Evolutionary conservation across 2,113 vertebrate species (phyloP), one percentile per base, ranked within the genome.

Genomic region (Vireo altiloquus): DNA sequence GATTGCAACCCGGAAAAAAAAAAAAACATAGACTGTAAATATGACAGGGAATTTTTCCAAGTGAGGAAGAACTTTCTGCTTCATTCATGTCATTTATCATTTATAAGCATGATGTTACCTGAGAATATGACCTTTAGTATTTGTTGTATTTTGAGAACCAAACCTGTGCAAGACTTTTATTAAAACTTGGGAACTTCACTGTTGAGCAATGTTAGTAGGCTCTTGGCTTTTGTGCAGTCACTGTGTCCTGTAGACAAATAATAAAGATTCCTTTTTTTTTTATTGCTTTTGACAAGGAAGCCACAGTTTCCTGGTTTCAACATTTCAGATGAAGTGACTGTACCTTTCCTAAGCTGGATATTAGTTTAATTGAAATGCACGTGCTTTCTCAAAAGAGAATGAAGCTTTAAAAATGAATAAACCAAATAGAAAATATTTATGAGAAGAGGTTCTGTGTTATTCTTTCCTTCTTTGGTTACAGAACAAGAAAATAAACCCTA

Each of bases 21-120:
- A 11, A 20, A 11, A 82, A 42, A 64, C 18, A 59, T 25, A 88
- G 78, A 85, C 84, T 47, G 69, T 91, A 94, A 92, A 94, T 84
- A 54, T 56, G 35, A 50, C 16, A 47, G 42, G 54, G 52, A 86
- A 64, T 63, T 89, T 78, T 40, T 89, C 70, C 74, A 59, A 60
- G 35, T 81, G 71, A 91, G 68, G 65, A 96, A 84, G 87, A 91
- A 87, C 83, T 82, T 93, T 90, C 65, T 94, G 76, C 90, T 94
- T 91, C 50, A 37, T 84, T 76, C 44, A 42, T 88, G 71, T 61
- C 5, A 23, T 71, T 89, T 95, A 56, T 84, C 54, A 70, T 88
- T 68, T 71, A 33, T 53, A 74, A 88, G 47, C 57, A 46, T 27
- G 33, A 31, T 30, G 61, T 92, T 71, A 87, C 42, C 76, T 87